Evolutionary conservation across 2,113 vertebrate species (phyloP).

Genomic region (Hiodon tergisus): DNA sequence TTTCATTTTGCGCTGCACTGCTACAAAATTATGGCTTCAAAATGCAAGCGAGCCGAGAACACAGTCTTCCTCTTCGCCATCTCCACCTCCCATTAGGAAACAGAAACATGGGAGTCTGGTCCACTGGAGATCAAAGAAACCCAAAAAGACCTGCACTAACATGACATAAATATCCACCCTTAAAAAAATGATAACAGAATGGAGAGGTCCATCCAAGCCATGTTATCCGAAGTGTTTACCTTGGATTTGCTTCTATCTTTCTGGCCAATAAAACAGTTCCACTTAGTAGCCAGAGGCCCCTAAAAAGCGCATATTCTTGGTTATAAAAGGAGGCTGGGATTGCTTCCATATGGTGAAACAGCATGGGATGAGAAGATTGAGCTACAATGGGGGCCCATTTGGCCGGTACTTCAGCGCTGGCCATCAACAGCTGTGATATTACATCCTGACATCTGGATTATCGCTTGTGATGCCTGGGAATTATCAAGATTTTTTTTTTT

Average conservation of each 20-base stretch:
- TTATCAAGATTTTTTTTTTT: constrained; percentile 68
- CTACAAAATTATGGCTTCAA: constrained; percentile 52
- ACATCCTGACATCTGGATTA: constrained; percentile 98
- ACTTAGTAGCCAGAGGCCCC: constrained; percentile 95
- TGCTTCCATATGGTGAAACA: constrained; percentile 98
- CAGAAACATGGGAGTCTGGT: constrained; percentile 60
- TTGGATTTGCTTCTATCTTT: constrained; percentile 97
- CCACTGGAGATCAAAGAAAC: constrained; percentile 76
- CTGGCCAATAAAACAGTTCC: constrained; percentile 96
- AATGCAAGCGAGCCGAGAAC: constrained; percentile 47
- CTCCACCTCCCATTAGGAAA: constrained; percentile 56
- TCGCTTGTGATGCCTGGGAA: constrained; percentile 96
- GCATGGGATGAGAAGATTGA: constrained; percentile 82
- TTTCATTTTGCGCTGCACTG: not conserved
- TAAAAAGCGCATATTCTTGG: constrained; percentile 92
- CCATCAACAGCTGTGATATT: constrained; percentile 91
- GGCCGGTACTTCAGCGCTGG: constrained; percentile 80
- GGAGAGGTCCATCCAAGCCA: constrained; percentile 53
- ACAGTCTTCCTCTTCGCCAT: constrained; percentile 27
- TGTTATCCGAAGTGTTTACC: constrained; percentile 92
- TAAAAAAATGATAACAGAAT: constrained; percentile 40
- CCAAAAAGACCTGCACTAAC: constrained; percentile 81
- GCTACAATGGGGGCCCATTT: constrained; percentile 79
- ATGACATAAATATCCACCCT: constrained; percentile 90
- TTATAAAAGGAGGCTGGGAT: constrained; percentile 91